Evolutionary conservation across 2,113 vertebrate species (phyloP), one percentile per base, ranked within the genome.

Genomic region (Alouatta palliata): DNA sequence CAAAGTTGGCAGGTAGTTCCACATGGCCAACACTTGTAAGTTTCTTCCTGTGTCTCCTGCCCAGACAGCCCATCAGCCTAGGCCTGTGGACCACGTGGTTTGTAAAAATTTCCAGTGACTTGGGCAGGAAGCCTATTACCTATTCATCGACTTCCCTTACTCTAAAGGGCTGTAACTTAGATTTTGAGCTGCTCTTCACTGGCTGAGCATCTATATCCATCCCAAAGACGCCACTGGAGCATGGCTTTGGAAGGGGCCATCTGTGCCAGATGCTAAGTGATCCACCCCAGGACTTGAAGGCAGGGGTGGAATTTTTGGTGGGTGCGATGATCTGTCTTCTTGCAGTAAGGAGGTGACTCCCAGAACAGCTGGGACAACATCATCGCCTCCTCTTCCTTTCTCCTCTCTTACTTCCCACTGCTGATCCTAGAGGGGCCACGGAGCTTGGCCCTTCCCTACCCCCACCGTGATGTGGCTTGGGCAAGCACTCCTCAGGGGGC

Each of bases 11-110:
- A 27, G 3, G 54, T 8, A 40, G 21, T 17, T 37, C 17, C 25
- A 0, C 6, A 0, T 4, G 23, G 43, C 11, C 47, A 16, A 19
- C 0, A 0, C 75, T 45, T 3, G 35, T 4, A 0, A 40, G 10
- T 30, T 21, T n/a, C 3, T 30, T 32, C 10, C 30, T 4, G 23
- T 3, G 13, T 45, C 79, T 25, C 87, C n/a, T n/a, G 1, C 32
- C 54, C 19, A 23, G 2, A 14, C 32, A n/a, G 30, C 30, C 49
- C 35, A 6, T 49, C 47, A 25, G 6, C 14, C 66, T 5, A 35
- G 40, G 20, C 20, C 64, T 16, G 0, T 7, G 70, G 47, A 32
- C 21, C 0, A 40, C 16, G 9, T 20, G 1, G 30, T 61, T 49
- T 92, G 32, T 58, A 20, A 17, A 16, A 17, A 89, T 58, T 61